Conservation (phyloP, 2,888 invertebrate genomes). For the Ypsolopha scabrella region DNA sequence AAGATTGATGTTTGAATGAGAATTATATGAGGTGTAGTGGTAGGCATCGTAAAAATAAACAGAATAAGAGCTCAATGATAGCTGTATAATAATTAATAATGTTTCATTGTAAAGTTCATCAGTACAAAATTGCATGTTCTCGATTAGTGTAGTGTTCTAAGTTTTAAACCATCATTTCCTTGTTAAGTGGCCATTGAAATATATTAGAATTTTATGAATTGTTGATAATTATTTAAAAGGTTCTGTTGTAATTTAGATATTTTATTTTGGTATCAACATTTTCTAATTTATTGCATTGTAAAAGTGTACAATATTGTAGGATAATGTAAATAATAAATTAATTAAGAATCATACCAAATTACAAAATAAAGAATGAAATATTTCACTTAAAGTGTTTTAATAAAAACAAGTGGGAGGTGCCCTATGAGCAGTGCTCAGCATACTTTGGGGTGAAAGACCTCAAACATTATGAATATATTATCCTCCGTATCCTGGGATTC, state of each 20-base stretch:
- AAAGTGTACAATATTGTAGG: neutral
- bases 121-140: neutral
- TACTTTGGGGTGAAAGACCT: too few species aligned
- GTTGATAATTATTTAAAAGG: slow-evolving; percentile 1
- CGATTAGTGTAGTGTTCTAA: too few species aligned
- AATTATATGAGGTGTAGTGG: too few species aligned
- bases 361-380: neutral
- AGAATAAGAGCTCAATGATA: neutral
- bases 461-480: too few species aligned
- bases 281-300: slow-evolving; percentile 1
- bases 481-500: too few species aligned
- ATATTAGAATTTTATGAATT: neutral
- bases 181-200: slow-evolving; percentile 1
- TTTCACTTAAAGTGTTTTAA: too few species aligned
- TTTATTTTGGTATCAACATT: neutral
- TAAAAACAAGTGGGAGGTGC: too few species aligned
- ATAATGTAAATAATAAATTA: slow-evolving; percentile 3
- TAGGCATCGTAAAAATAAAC: too few species aligned
- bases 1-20: too few species aligned
- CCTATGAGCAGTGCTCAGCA: too few species aligned
- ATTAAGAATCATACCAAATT: slow-evolving; percentile 4
- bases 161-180: neutral
- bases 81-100: neutral
- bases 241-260: neutral
- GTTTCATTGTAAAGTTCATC: neutral